Evolutionary conservation across 2,888 invertebrate genomes (phyloP).

Genomic region (Octonoba sinensis): DNA sequence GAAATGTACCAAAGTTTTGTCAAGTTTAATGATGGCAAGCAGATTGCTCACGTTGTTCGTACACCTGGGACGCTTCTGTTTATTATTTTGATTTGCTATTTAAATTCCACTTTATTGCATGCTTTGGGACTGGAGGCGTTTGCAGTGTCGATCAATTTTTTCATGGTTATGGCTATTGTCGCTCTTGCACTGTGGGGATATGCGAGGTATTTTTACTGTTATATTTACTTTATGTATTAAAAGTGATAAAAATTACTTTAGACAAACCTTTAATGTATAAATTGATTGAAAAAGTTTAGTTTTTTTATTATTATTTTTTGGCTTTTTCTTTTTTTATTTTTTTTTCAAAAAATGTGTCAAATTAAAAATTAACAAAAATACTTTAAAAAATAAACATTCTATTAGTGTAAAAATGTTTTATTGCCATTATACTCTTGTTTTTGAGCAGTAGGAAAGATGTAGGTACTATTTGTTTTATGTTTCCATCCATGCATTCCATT

Average conservation of each 20-base stretch:
- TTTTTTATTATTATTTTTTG: not conserved
- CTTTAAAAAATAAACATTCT: no score
- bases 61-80: slow-evolving; percentile 95
- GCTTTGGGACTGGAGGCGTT: slow-evolving; percentile 83
- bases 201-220: slow-evolving; percentile 79
- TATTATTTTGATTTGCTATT: slow-evolving; percentile 87
- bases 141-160: slow-evolving; percentile 85
- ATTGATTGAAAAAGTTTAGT: not conserved
- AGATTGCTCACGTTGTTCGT: slow-evolving; percentile 96
- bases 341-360: not conserved
- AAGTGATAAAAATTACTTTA: not conserved
- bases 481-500: no score
- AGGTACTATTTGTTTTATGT: no score
- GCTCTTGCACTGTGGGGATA: slow-evolving; percentile 91
- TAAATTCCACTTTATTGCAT: slow-evolving; percentile 88
- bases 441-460: no score
- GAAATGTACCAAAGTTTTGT: slow-evolving; percentile 87
- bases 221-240: not conserved
- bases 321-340: not conserved
- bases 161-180: slow-evolving; percentile 86
- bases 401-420: no score
- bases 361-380: not conserved
- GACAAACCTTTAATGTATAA: not conserved
- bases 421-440: no score
- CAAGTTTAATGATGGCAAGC: slow-evolving; percentile 97